Evolutionary conservation across 1,140 invertebrate species (phyloP).

Genomic region (Zaprionus africanus): DNA sequence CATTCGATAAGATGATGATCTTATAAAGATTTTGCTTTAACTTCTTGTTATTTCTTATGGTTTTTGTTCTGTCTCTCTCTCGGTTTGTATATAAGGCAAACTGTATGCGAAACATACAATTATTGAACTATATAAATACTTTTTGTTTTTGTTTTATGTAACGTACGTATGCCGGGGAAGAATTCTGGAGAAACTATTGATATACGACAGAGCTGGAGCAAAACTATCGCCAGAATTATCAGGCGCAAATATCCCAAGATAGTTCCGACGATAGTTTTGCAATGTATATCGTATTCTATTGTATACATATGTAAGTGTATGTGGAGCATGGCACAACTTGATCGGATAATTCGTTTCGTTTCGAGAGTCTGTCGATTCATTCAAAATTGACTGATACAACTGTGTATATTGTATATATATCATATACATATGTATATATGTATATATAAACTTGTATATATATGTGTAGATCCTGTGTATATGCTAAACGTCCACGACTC

Average conservation of each 20-base stretch:
- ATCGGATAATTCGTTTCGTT: slow-evolving; percentile 15
- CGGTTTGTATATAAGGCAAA: slow-evolving; percentile 81
- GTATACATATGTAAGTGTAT: slow-evolving; percentile 29
- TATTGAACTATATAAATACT: slow-evolving; percentile 82
- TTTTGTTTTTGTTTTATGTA: slow-evolving; percentile 48
- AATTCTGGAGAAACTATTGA: slow-evolving; percentile 55
- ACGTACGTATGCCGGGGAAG: slow-evolving; percentile 65
- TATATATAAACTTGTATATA: slow-evolving; percentile 55
- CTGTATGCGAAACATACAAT: slow-evolving; percentile 77
- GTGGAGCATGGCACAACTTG: slow-evolving; percentile 51
- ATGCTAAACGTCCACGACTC: slow-evolving; percentile 66
- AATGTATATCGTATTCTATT: slow-evolving; percentile 18
- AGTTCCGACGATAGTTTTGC: neutral
- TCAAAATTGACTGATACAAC: slow-evolving; percentile 61
- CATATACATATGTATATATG: slow-evolving; percentile 53
- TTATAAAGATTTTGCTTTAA: slow-evolving; percentile 30
- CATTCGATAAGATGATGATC: slow-evolving; percentile 41
- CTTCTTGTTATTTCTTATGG: slow-evolving; percentile 7
- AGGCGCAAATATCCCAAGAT: neutral
- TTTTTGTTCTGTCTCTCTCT: slow-evolving; percentile 41
- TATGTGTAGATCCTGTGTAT: slow-evolving; percentile 76
- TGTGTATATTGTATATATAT: slow-evolving; percentile 44
- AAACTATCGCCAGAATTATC: neutral
- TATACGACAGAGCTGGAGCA: slow-evolving; percentile 5
- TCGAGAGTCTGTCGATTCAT: slow-evolving; percentile 48